phyloP scores from a whole-genome alignment of 2,113 vertebrate genomes.

The Eudorcas thomsonii region DNA sequence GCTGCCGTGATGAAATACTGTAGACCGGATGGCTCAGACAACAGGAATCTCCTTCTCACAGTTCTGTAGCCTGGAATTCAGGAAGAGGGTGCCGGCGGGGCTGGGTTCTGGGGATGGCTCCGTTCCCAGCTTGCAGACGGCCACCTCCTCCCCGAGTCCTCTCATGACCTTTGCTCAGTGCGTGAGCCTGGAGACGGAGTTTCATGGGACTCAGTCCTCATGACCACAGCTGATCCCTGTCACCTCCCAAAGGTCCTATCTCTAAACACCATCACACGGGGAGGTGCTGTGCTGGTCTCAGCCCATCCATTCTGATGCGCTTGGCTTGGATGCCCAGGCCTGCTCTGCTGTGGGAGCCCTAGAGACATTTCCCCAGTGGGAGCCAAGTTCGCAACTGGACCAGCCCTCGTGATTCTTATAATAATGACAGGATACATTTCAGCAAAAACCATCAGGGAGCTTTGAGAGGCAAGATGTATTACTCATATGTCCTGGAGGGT shows the following conservation, averaged over 20 bases:
- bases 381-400: neutral
- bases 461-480: neutral
- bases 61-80: neutral
- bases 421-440: neutral
- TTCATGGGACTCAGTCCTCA: fast-evolving
- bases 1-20: fast-evolving
- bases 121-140: too few species aligned
- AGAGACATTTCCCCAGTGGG: too few species aligned
- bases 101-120: fast-evolving
- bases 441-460: neutral
- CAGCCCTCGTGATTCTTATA: neutral
- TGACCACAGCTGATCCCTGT: neutral
- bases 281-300: neutral
- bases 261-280: neutral
- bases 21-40: too few species aligned
- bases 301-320: neutral
- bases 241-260: neutral
- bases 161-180: too few species aligned
- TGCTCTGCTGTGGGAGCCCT: neutral
- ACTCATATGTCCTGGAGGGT: neutral
- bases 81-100: neutral
- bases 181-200: fast-evolving
- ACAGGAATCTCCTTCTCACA: too few species aligned
- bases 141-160: neutral
- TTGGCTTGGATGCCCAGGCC: neutral